Base-by-base conservation (phyloP, 2,888 invertebrate species). In the Agriotes lineatus region DNA sequence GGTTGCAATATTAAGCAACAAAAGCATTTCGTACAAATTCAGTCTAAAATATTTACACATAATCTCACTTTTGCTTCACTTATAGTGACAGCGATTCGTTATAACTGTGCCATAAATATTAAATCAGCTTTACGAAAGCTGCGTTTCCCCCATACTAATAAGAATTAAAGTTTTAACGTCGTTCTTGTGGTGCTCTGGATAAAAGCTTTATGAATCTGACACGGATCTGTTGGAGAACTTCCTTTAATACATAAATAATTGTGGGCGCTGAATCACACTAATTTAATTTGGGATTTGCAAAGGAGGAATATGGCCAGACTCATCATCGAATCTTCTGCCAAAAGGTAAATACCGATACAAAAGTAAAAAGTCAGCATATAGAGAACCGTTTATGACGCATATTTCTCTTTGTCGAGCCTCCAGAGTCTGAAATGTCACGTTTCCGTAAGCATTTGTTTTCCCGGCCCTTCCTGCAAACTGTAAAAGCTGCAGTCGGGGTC, bases 401-500 rank as follows among this genome's bases (percentile, higher is more conserved):
- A 59, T 58, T 65, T 65, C 52, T 65, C 50, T 59, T 50, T 58
- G 58, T 58, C 58, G 33, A 59, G 65, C 30, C 58, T 48, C 57
- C 48, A 19, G 50, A 65, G 58, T 48, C 58, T 45, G 20, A 65
- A 67, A 61, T 61, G 67, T 67, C 67, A 67, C 66, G 66, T 67
- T 58, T 54, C 37, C 35, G 33, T 60, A 54, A 64, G 44, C 69
- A 61, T 70, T 67, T 63, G 54, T 59, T 63, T 67, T 63, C 39
- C 25, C 25, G 10, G 19, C 45, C 62, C 39, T 63, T 67, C 58
- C 62, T 67, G 44, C 22, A 30, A 50, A 56, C 67, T 67, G 61
- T 70, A 67, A 70, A 70, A 70, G 70, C 62, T 70, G 42, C 37
- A 63, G 63, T 56, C 50, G 58, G 54, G 62, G 63, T 59, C 63